phyloP scores from a whole-genome alignment of 2,888 invertebrate genomes.

The Panzeria rudis region DNA sequence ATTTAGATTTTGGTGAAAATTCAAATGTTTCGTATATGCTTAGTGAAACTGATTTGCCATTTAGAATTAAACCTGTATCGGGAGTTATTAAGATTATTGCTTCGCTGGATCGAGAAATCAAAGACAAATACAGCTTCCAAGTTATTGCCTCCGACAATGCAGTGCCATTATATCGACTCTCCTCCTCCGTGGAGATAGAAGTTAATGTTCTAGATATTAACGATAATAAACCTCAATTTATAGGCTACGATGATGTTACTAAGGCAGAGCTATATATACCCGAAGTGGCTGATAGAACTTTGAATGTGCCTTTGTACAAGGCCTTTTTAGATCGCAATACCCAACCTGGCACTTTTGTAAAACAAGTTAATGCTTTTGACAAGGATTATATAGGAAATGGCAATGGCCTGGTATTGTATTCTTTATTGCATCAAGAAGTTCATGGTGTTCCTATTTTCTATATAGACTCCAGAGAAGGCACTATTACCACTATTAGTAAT shows the following conservation, averaged over 20 bases:
- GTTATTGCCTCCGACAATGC: slow-evolving; percentile 91
- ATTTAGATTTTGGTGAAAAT: slow-evolving; percentile 92
- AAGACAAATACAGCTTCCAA: slow-evolving; percentile 88
- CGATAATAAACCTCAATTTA: slow-evolving; percentile 92
- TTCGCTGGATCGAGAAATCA: slow-evolving; percentile 90
- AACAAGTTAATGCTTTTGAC: slow-evolving; percentile 92
- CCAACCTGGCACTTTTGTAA: slow-evolving; percentile 89
- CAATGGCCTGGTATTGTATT: slow-evolving; percentile 92
- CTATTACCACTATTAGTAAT: slow-evolving; percentile 89
- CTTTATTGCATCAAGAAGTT: slow-evolving; percentile 88
- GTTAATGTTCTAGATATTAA: slow-evolving; percentile 92
- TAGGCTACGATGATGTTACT: slow-evolving; percentile 88
- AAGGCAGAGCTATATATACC: slow-evolving; percentile 78
- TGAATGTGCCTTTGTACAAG: slow-evolving; percentile 89
- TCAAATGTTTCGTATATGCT: slow-evolving; percentile 90
- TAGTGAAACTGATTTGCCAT: slow-evolving; percentile 86
- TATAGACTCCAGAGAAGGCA: slow-evolving; percentile 93
- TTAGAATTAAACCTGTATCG: slow-evolving; percentile 88
- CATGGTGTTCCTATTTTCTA: slow-evolving; percentile 86
- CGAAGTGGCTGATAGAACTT: slow-evolving; percentile 76
- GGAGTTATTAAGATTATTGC: slow-evolving; percentile 90
- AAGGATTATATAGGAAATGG: slow-evolving; percentile 93
- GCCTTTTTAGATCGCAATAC: slow-evolving; percentile 90
- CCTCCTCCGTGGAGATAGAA: slow-evolving; percentile 90
- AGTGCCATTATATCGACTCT: slow-evolving; percentile 85